phyloP scores from a whole-genome alignment of 2,797 vertebrate species.

The Sparus aurata region DNA sequence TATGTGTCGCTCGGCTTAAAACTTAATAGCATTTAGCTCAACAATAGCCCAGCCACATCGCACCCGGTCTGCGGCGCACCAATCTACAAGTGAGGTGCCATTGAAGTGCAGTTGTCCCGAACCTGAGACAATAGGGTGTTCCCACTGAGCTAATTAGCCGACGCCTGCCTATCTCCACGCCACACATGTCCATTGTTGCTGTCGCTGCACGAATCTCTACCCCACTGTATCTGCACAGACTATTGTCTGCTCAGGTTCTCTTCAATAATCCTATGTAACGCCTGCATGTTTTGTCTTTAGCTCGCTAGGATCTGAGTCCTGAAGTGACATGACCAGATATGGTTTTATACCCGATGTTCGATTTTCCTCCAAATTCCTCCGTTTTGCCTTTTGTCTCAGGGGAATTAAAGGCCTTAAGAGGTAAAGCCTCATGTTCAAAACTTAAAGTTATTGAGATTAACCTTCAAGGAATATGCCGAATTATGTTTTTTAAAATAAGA shows the following conservation, averaged over 20 bases:
- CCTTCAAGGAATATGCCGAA: conserved; percentile 73
- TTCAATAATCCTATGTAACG: conserved; percentile 87
- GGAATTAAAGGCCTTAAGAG: conserved; percentile 71
- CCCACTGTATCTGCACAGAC: conserved; percentile 71
- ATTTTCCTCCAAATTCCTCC: conserved; percentile 61
- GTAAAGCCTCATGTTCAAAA: conserved; percentile 70
- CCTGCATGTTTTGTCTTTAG: conserved; percentile 79
- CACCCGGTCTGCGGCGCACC: conserved; percentile 76
- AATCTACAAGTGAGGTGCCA: conserved; percentile 86
- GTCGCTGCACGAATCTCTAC: conserved; percentile 76
- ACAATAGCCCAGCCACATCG: conserved; percentile 85
- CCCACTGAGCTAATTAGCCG: conserved; percentile 86
- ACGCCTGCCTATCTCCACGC: conserved; percentile 86
- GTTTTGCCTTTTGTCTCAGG: conserved; percentile 67
- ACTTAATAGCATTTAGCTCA: conserved; percentile 88
- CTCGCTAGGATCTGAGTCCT: conserved; percentile 70
- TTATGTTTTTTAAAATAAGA: conserved; percentile 59
- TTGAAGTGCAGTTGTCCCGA: conserved; percentile 72
- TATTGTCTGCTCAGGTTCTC: conserved; percentile 82
- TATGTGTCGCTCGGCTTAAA: conserved; percentile 85
- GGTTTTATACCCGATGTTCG: conserved; percentile 63
- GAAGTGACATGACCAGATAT: conserved; percentile 83
- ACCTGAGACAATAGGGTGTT: conserved; percentile 82
- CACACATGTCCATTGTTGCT: conserved; percentile 86
- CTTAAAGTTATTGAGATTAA: conserved; percentile 71